Evolutionary conservation across 2,888 invertebrate genomes (phyloP).

Genomic region (Mythimna impura): DNA sequence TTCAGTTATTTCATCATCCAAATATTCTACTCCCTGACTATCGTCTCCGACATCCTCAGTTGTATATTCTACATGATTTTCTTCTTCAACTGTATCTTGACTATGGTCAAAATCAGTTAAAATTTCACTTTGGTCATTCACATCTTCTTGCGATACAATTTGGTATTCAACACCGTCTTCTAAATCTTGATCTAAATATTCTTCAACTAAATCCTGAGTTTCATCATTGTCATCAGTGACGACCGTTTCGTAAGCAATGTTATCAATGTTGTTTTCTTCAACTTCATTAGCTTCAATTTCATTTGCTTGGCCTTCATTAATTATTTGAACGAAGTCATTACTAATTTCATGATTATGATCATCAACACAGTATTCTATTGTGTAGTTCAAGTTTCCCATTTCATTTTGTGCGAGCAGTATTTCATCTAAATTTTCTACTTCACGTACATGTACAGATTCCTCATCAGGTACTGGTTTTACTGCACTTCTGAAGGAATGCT

Average conservation of each 20-base stretch:
- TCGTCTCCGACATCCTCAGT: constrained; percentile 30
- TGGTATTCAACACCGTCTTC: constrained; percentile 32
- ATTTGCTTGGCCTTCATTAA: constrained; percentile 26
- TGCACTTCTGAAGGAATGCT: constrained; percentile 41
- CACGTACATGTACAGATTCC: constrained; percentile 20
- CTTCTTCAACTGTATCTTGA: constrained; percentile 35
- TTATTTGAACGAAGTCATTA: constrained; percentile 42
- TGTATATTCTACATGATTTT: constrained; percentile 52
- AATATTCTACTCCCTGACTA: constrained; percentile 43
- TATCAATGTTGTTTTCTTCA: constrained; percentile 46
- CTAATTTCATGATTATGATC: constrained; percentile 36
- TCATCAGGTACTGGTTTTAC: not conserved
- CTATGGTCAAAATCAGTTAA: constrained; percentile 29
- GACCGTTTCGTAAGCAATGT: constrained; percentile 63
- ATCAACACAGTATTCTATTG: constrained; percentile 54
- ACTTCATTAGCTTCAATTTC: constrained; percentile 9
- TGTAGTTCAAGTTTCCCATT: constrained; percentile 41
- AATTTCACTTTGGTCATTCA: constrained; percentile 29
- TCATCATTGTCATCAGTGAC: constrained; percentile 49
- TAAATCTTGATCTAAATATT: constrained; percentile 43
- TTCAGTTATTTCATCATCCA: constrained; percentile 42
- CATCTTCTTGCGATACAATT: constrained; percentile 22
- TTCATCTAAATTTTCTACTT: constrained; percentile 37
- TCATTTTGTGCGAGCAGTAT: constrained; percentile 37
- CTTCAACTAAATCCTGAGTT: constrained; percentile 31